Conservation (phyloP, 2,797 vertebrate genomes). For the Poeciliopsis infans region DNA sequence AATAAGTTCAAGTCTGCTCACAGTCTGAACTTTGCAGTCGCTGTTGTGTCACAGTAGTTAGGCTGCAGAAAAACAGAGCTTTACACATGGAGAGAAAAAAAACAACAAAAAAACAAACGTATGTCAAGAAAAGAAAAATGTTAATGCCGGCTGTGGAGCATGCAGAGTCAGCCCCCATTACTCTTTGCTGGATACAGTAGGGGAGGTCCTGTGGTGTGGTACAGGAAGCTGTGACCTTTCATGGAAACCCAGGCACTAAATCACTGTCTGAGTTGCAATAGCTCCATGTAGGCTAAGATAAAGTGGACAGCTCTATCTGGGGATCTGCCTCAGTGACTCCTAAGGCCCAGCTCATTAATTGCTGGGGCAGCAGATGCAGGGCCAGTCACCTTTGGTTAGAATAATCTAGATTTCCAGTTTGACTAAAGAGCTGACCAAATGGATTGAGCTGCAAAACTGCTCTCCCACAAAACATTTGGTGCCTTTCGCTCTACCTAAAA, state of each 20-base stretch:
- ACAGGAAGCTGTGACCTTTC: conserved; percentile 80
- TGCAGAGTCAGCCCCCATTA: conserved; percentile 68
- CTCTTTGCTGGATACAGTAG: conserved; percentile 62
- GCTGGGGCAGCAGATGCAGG: conserved; percentile 74
- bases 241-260: conserved; percentile 70
- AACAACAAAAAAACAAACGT: conserved; percentile 15
- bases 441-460: conserved; percentile 40
- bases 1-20: not conserved
- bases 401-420: conserved; percentile 73
- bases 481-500: conserved; percentile 20
- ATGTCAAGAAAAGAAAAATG: conserved; percentile 68
- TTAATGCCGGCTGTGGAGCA: conserved; percentile 64
- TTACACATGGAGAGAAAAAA: conserved; percentile 27
- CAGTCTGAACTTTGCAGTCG: conserved; percentile 1
- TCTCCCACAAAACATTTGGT: not conserved
- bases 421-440: conserved; percentile 61
- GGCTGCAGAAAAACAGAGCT: conserved; percentile 26
- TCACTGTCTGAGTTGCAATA: conserved; percentile 76
- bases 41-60: not conserved
- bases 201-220: conserved; percentile 69
- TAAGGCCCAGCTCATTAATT: conserved; percentile 79
- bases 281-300: conserved; percentile 75
- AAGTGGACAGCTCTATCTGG: conserved; percentile 81
- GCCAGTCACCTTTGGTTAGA: conserved; percentile 78
- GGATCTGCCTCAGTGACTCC: conserved; percentile 78